Percentiles rank a stretch among this genome's conserved stretches.
phyloP scores from a whole-genome alignment of 2,888 invertebrate species.

The Perithous albicinctus region DNA sequence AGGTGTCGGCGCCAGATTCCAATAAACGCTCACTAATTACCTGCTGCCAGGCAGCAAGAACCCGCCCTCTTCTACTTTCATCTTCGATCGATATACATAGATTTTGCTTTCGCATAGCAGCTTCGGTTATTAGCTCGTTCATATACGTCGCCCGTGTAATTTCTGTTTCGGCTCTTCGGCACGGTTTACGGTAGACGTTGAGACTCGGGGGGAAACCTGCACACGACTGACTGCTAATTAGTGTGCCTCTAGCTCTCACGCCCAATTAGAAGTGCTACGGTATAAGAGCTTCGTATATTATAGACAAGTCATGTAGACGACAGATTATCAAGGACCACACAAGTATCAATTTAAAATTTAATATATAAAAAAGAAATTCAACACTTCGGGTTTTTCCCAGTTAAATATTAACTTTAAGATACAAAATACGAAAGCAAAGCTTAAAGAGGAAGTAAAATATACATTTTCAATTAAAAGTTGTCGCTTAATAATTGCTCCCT shows the following conservation, averaged over 20 bases:
- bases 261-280: constrained; percentile 25
- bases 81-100: constrained; percentile 19
- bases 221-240: constrained; percentile 35
- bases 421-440: too few relatives aligned
- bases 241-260: constrained; percentile 11
- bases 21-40: constrained; percentile 45
- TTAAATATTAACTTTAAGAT: too few relatives aligned
- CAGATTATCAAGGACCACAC: background rate
- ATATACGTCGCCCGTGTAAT: constrained; percentile 28
- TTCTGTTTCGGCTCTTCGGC: constrained; percentile 14
- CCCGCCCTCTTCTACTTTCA: background rate
- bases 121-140: constrained; percentile 14
- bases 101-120: constrained; percentile 17
- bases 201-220: constrained; percentile 28
- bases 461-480: too few relatives aligned
- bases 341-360: background rate
- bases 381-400: background rate
- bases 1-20: constrained; percentile 31
- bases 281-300: constrained; percentile 15
- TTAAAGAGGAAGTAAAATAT: too few relatives aligned
- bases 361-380: too few relatives aligned
- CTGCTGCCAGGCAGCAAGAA: background rate
- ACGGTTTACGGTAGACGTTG: constrained; percentile 27
- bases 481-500: too few relatives aligned
- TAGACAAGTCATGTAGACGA: background rate